phyloP scores from a whole-genome alignment of 2,797 vertebrate genomes.

The Buceros bicornis region DNA sequence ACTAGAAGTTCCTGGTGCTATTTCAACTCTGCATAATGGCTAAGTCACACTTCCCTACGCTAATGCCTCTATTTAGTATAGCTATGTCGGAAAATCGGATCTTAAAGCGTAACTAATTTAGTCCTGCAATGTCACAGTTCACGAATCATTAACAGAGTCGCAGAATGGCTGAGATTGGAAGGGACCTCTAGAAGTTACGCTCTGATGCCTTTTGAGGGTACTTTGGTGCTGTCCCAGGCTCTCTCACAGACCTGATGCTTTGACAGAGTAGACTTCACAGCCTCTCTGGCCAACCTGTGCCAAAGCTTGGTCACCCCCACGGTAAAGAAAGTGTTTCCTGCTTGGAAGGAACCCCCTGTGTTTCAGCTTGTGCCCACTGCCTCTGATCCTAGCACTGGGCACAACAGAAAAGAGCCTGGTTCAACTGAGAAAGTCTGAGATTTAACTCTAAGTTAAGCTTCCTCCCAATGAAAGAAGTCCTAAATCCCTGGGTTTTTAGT shows the following conservation, averaged over 20 bases:
- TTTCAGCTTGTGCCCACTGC: not conserved
- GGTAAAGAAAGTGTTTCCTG: not conserved
- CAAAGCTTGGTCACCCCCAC: not conserved
- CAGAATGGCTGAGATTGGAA: not conserved
- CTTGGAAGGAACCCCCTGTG: not conserved
- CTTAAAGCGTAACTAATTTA: conserved; percentile 45
- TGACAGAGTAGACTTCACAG: not conserved
- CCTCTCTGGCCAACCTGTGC: not conserved
- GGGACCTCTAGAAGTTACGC: not conserved
- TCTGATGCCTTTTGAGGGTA: not conserved
- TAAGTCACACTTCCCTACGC: not conserved
- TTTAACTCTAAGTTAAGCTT: not conserved
- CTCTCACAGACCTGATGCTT: not conserved
- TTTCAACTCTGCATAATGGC: not conserved
- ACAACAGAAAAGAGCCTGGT: not conserved
- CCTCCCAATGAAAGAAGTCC: not conserved
- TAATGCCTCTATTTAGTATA: not conserved
- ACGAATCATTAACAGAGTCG: conserved; percentile 52
- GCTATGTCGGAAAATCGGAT: not conserved
- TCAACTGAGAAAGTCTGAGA: not conserved
- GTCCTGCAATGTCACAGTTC: not conserved
- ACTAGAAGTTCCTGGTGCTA: not conserved
- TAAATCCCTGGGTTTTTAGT: fast-evolving
- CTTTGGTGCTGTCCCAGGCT: not conserved
- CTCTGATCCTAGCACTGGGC: not conserved